phyloP scores from a whole-genome alignment of 2,113 vertebrate species.

The Leiothrix lutea region DNA sequence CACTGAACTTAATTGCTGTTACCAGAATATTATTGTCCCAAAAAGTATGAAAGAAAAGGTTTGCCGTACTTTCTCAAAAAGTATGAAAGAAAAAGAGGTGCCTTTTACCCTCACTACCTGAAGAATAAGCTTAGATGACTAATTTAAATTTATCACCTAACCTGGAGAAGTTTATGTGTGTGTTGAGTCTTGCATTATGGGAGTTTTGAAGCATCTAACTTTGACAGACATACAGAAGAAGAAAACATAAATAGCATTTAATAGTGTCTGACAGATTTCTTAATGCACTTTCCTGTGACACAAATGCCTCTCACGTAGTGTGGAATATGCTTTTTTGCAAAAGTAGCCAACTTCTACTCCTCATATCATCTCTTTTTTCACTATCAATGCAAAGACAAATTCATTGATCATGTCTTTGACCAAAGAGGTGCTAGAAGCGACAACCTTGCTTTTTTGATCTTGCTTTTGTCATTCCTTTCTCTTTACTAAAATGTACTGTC shows the following conservation, averaged over 20 bases:
- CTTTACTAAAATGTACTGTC: not conserved
- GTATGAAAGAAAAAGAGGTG: not conserved
- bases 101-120: not conserved
- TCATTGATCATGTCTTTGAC: not conserved
- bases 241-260: not conserved
- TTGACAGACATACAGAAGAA: not conserved
- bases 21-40: not conserved
- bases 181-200: not conserved
- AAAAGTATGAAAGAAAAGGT: not conserved
- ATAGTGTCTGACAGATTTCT: not conserved
- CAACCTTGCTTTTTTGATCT: not conserved
- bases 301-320: not conserved
- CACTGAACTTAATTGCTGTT: not conserved
- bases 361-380: not conserved
- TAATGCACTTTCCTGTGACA: not conserved
- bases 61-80: not conserved
- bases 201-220: not conserved
- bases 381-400: not conserved
- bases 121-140: not conserved
- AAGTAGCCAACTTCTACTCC: not conserved
- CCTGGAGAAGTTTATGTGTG: not conserved
- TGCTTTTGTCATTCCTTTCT: not conserved
- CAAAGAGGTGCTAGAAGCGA: not conserved
- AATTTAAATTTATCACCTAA: not conserved
- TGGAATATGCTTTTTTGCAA: not conserved